phyloP scores from a whole-genome alignment of 2,797 vertebrate species.

The Anomalospiza imberbis region DNA sequence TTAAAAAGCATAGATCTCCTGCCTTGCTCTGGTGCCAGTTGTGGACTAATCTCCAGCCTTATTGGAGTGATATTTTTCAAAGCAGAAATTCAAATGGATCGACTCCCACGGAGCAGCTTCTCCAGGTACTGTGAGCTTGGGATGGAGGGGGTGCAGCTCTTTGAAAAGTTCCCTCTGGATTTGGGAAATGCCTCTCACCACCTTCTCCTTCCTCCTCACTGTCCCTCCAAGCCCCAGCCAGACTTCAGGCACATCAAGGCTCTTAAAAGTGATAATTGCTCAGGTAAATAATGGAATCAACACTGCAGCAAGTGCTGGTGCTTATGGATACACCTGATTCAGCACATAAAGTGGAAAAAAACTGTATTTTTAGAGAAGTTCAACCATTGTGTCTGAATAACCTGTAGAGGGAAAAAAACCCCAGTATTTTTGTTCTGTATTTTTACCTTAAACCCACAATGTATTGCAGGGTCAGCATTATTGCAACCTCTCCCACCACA shows the following conservation, averaged over 20 bases:
- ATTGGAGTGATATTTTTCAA: constrained; percentile 60
- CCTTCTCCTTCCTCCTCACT: neutral
- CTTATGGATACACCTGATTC: neutral
- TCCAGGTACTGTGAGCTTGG: neutral
- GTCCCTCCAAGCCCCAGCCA: neutral
- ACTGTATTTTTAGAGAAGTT: neutral
- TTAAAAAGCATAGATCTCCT: constrained; percentile 78
- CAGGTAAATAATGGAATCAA: constrained; percentile 3
- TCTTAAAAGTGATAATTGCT: neutral
- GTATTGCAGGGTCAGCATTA: neutral
- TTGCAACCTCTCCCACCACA: neutral
- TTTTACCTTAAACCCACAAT: neutral
- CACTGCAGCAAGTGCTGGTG: neutral
- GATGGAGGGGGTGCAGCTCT: neutral
- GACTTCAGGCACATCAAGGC: neutral
- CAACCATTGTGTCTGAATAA: neutral
- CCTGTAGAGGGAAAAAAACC: too few relatives aligned
- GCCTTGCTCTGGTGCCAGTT: constrained; percentile 32
- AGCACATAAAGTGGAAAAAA: neutral
- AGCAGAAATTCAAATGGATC: constrained; percentile 8
- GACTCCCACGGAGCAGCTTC: neutral
- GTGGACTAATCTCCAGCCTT: neutral
- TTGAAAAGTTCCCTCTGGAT: neutral
- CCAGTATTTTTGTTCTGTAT: neutral
- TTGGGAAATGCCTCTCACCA: neutral